A percentile compares a stretch with the other conserved stretches of the same genome.
Conservation (phyloP, 1,140 invertebrate genomes). For the Drosophila melanogaster region Release_6_plus_ISO1_MT NT_037436.4:16485001-16485500, state of each 20-base stretch:
- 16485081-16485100: slow-evolving; percentile 38
- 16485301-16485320: slow-evolving; percentile 50
- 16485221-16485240: neutral
- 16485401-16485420: slow-evolving; percentile 47
- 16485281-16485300: slow-evolving; percentile 43
- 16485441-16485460: slow-evolving; percentile 95
- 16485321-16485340: slow-evolving; percentile 24
- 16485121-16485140: slow-evolving; percentile 70
- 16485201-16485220: slow-evolving; percentile 40
- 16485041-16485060: slow-evolving; percentile 15
- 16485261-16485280: slow-evolving; percentile 24
- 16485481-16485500: slow-evolving; percentile 95
- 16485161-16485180: slow-evolving; percentile 70
- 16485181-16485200: slow-evolving; percentile 68
- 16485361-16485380: slow-evolving; percentile 47
- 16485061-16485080: slow-evolving; percentile 21
- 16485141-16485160: slow-evolving; percentile 80
- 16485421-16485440: slow-evolving; percentile 88
- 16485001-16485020: neutral
- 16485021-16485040: neutral
- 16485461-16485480: slow-evolving; percentile 94
- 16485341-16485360: neutral
- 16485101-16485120: slow-evolving; percentile 65
- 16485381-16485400: slow-evolving; percentile 54
- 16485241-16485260: neutral